Evolutionary conservation across 1,140 invertebrate genomes (phyloP).

Genomic region (Phenacoccus solenopsis): DNA sequence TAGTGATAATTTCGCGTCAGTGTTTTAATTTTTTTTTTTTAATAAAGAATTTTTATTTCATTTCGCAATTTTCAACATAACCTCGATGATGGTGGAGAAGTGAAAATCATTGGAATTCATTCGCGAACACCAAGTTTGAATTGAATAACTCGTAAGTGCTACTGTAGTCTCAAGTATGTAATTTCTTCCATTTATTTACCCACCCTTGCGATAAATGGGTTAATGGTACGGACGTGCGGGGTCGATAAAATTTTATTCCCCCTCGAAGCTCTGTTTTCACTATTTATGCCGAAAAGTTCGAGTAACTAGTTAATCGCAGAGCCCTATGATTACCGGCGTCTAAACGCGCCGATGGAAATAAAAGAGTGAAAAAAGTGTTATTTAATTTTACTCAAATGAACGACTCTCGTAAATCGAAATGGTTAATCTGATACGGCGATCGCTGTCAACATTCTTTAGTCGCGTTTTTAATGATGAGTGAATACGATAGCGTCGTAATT

Average conservation of each 20-base stretch:
- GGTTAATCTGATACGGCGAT: not conserved
- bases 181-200: too few species aligned
- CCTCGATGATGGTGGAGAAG: too few species aligned
- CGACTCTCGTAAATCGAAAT: slow-evolving; percentile 1
- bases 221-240: too few species aligned
- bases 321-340: not conserved
- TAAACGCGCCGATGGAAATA: not conserved
- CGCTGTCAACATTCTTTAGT: not conserved
- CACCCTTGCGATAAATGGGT: too few species aligned
- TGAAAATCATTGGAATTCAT: too few species aligned
- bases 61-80: not conserved
- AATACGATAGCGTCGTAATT: not conserved
- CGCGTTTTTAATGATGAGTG: not conserved
- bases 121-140: too few species aligned
- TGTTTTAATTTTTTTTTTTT: not conserved
- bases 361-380: too few species aligned
- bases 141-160: too few species aligned
- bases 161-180: too few species aligned
- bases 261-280: not conserved
- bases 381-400: not conserved
- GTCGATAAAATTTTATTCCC: not conserved
- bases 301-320: not conserved
- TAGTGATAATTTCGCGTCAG: slow-evolving; percentile 6
- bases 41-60: not conserved
- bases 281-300: not conserved